Percentiles rank a stretch among this genome's conserved stretches.
phyloP scores from a whole-genome alignment of 35 echinoderm and acorn worm species.

The Patiria miniata region DNA sequence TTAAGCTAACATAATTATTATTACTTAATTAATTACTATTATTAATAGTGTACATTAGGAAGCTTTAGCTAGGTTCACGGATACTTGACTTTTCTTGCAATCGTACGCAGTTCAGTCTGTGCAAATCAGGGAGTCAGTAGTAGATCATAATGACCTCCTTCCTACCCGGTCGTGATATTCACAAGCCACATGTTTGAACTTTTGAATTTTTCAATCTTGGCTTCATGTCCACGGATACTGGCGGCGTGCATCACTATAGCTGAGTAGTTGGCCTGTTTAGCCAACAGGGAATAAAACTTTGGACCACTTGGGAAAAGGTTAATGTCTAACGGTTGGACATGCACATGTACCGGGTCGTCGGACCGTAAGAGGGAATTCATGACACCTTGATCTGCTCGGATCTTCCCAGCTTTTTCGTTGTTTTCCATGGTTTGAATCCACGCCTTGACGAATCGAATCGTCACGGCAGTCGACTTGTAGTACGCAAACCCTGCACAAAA shows the following conservation, averaged over 20 bases:
- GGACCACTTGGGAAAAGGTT: conserved; percentile 61
- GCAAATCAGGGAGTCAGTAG: no score
- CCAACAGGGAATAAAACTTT: conserved; percentile 37
- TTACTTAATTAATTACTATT: no score
- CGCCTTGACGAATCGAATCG: conserved; percentile 38
- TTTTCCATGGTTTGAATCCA: conserved; percentile 69
- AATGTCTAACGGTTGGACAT: conserved; percentile 27
- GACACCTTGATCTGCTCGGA: conserved; percentile 62
- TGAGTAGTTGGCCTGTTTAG: conserved; percentile 7
- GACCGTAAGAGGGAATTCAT: conserved; percentile 33
- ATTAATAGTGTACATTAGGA: no score
- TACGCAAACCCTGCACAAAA: conserved; percentile 68
- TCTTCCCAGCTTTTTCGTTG: no score
- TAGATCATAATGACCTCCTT: no score
- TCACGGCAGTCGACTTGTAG: conserved; percentile 32
- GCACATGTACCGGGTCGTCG: background rate
- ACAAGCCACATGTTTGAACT: conserved; percentile 58
- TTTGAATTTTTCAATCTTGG: conserved; percentile 59
- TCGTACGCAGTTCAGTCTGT: no score
- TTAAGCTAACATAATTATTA: no score
- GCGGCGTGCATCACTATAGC: conserved; percentile 58
- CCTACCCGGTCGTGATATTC: no score
- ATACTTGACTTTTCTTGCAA: no score
- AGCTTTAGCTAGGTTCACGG: no score
- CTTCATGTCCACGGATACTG: conserved; percentile 57